Conservation (phyloP, 2,797 vertebrate genomes). For the Helicolenus hilgendorfi region DNA sequence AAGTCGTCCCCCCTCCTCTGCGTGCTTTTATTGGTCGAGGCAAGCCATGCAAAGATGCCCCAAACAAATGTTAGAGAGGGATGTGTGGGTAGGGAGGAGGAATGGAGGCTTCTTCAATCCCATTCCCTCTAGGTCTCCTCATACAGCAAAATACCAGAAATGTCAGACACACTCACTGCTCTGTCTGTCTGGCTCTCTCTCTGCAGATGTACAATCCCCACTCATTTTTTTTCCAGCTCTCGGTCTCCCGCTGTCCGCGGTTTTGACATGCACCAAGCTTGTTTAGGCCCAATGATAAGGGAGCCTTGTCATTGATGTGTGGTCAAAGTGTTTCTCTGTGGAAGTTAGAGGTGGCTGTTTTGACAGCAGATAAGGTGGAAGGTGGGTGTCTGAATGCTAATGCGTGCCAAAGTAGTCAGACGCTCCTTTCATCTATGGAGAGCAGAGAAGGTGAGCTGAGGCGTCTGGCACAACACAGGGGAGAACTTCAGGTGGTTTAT, state of each 20-base stretch:
- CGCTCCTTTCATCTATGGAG: slow-evolving; percentile 60
- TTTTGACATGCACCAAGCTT: slow-evolving; percentile 62
- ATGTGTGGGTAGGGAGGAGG: slow-evolving; percentile 3
- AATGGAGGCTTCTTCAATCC: slow-evolving; percentile 37
- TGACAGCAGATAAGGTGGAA: slow-evolving; percentile 78
- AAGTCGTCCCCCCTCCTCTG: slow-evolving; percentile 8
- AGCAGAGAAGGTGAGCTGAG: slow-evolving; percentile 40
- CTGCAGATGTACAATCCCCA: slow-evolving; percentile 42
- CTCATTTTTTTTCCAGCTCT: slow-evolving; percentile 6
- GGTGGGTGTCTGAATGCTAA: slow-evolving; percentile 73
- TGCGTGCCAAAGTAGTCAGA: slow-evolving; percentile 54
- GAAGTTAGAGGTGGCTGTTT: slow-evolving; percentile 70
- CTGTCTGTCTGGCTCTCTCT: slow-evolving; percentile 28
- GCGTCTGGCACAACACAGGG: slow-evolving; percentile 32
- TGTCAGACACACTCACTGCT: slow-evolving; percentile 66
- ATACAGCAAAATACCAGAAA: slow-evolving; percentile 64
- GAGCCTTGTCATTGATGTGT: slow-evolving; percentile 67
- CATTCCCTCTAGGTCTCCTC: slow-evolving; percentile 53
- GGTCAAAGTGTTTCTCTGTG: slow-evolving; percentile 72
- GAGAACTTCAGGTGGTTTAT: slow-evolving; percentile 35
- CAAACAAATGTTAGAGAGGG: slow-evolving; percentile 57
- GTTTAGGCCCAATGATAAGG: slow-evolving; percentile 73
- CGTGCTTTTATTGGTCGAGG: slow-evolving; percentile 43
- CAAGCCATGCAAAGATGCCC: slow-evolving; percentile 53
- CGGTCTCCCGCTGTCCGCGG: slow-evolving; percentile 6